Evolutionary conservation across 2,113 vertebrate species (phyloP).

Genomic region (Mastomys coucha): DNA sequence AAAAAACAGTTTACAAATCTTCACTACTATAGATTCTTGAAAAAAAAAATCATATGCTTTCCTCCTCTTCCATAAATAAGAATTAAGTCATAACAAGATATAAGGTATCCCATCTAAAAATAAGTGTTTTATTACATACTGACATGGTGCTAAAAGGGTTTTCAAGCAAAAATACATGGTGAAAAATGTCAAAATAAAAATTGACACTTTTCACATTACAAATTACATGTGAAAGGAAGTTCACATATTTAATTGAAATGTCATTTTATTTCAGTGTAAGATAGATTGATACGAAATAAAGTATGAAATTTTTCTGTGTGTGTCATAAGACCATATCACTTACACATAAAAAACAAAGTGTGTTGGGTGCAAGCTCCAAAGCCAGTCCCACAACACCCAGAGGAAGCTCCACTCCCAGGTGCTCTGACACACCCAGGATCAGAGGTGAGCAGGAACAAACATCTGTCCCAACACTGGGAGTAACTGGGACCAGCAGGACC

Average conservation of each 20-base stretch:
- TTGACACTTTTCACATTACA: not conserved
- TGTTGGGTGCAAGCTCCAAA: no score
- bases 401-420: no score
- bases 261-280: not conserved
- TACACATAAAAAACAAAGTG: not conserved
- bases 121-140: not conserved
- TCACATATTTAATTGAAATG: not conserved
- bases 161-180: not conserved
- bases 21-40: not conserved
- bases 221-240: not conserved
- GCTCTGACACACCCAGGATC: no score
- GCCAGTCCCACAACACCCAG: no score
- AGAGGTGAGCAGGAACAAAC: no score
- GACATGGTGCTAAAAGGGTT: not conserved
- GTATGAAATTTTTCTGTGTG: not conserved
- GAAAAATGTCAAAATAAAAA: conserved; percentile 15
- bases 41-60: not conserved
- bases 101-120: not conserved
- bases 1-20: not conserved
- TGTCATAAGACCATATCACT: not conserved
- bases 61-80: not conserved
- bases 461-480: no score
- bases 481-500: no score
- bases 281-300: not conserved
- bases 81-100: not conserved